Conservation (phyloP, 2,888 invertebrate species). For the Pachydiplax longipennis region DNA sequence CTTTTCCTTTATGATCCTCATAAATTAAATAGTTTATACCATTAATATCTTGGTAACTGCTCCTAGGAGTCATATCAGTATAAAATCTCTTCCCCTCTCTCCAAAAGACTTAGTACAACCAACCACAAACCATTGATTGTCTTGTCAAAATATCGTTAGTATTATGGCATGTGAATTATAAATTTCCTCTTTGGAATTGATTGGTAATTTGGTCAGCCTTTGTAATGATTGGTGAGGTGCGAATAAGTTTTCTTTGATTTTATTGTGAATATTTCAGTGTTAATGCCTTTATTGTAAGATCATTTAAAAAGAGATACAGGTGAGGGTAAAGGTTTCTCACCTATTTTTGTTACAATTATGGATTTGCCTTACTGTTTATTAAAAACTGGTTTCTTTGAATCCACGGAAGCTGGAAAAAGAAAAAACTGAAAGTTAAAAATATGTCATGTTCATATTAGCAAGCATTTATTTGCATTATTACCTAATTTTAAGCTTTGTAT, state of each 20-base stretch:
- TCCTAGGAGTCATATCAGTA: constrained; percentile 4
- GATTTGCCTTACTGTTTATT: too few species aligned
- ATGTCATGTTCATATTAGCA: not conserved
- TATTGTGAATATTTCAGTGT: too few species aligned
- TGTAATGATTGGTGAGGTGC: too few species aligned
- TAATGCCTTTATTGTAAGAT: too few species aligned
- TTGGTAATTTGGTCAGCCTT: too few species aligned
- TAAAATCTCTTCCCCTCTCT: not conserved
- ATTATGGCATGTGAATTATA: not conserved
- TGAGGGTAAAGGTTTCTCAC: too few species aligned
- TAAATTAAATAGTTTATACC: not conserved
- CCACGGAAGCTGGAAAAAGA: not conserved
- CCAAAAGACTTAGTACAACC: not conserved
- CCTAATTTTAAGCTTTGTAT: not conserved
- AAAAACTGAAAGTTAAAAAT: not conserved
- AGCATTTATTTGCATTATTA: not conserved
- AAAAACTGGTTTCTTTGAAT: too few species aligned
- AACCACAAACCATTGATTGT: not conserved
- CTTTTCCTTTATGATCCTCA: not conserved
- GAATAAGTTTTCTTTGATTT: too few species aligned
- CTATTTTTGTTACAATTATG: too few species aligned
- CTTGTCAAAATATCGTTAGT: not conserved
- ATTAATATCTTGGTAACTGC: not conserved
- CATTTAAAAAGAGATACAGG: too few species aligned
- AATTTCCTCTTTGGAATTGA: not conserved